Conservation (phyloP, 2,888 invertebrate species). For the Bimastos eiseni region DNA sequence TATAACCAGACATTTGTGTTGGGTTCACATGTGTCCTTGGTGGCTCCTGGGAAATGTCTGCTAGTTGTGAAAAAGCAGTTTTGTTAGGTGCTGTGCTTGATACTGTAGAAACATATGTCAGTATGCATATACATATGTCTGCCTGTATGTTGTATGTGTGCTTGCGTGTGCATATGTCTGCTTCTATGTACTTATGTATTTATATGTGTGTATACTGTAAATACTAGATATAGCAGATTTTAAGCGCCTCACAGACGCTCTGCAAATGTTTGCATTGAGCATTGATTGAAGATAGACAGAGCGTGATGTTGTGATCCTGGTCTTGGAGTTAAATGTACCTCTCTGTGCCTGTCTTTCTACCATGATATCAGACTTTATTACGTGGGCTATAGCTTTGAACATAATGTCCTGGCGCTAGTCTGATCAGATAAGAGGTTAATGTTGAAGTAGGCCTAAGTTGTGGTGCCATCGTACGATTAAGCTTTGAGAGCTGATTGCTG, state of each 20-base stretch:
- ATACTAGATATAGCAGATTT: neutral
- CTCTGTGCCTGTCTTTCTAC: neutral
- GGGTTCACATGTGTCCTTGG: neutral
- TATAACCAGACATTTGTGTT: constrained; percentile 4
- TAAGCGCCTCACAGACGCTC: neutral
- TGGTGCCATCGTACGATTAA: neutral
- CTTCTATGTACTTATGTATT: neutral
- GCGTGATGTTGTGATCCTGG: neutral
- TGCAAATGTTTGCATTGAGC: neutral
- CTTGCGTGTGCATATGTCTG: neutral
- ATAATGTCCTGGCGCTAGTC: neutral
- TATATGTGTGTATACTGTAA: neutral
- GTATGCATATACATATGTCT: neutral
- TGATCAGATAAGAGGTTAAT: neutral
- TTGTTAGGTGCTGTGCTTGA: neutral
- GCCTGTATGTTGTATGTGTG: neutral
- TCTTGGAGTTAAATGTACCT: neutral
- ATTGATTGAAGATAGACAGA: neutral
- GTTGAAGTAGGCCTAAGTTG: neutral
- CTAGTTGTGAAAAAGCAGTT: neutral
- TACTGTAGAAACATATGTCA: neutral
- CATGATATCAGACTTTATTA: neutral
- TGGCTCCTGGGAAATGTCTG: neutral
- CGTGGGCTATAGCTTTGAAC: neutral
- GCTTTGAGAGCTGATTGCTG: neutral